These are phyloP conservation scores for Plodia interpunctella DNA, from an alignment of 1,140 invertebrate genomes.

Conservation along the genomic window DNA sequence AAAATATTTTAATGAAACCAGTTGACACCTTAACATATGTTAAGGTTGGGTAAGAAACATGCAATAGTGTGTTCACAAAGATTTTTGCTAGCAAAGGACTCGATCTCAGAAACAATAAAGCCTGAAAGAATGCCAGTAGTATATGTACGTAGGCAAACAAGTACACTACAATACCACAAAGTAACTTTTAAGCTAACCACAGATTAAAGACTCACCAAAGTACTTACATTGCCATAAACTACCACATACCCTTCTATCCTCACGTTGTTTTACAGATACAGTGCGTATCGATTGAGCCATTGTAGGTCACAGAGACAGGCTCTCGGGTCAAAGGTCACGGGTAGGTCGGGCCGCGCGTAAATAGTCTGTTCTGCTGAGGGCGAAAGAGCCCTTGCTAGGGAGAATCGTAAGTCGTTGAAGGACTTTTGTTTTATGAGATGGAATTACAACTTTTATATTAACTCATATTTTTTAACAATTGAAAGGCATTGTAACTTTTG, in stretches of 20 bases:
- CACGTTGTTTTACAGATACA: not conserved
- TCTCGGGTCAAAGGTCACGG: conserved; percentile 67
- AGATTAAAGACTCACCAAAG: too few relatives aligned
- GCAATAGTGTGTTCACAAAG: too few relatives aligned
- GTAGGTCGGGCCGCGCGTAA: conserved; percentile 41
- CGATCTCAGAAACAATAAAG: too few relatives aligned
- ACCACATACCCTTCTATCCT: not conserved
- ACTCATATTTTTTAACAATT: not conserved
- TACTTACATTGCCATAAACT: too few relatives aligned
- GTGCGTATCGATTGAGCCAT: conserved; percentile 54
- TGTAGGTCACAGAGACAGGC: conserved; percentile 52
- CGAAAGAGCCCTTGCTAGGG: conserved; percentile 11
- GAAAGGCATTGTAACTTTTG: not conserved
- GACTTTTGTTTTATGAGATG: conserved; percentile 7
- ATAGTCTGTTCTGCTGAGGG: conserved; percentile 14
- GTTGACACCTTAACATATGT: too few relatives aligned
- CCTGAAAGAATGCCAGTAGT: too few relatives aligned
- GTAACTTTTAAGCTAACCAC: too few relatives aligned
- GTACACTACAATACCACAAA: too few relatives aligned
- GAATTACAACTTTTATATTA: not conserved
- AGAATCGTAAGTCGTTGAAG: conserved; percentile 5
- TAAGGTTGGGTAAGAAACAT: too few relatives aligned
- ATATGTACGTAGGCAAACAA: too few relatives aligned
- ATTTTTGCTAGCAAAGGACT: too few relatives aligned
- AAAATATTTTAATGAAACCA: too few relatives aligned